Percentiles rank a stretch among this genome's conserved stretches.
Conservation (phyloP, 2,888 invertebrate genomes). For the Hyalella azteca region DNA sequence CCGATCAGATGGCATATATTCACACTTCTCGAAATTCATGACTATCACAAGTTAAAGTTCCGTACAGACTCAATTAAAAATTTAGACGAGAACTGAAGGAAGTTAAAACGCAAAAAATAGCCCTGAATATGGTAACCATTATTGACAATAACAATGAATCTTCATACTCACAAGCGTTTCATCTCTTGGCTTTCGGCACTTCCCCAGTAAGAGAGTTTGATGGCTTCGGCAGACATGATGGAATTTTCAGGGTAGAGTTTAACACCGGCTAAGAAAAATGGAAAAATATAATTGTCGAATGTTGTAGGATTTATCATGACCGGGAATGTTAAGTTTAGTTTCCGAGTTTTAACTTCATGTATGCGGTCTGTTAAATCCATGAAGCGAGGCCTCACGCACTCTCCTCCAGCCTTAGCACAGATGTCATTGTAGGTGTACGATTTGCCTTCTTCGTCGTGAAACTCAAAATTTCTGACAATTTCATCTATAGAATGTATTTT, state of each 20-base stretch:
- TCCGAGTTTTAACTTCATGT: slow-evolving; percentile 79
- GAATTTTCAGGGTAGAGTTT: slow-evolving; percentile 86
- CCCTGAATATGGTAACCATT: no score
- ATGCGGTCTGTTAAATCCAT: slow-evolving; percentile 82
- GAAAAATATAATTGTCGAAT: slow-evolving; percentile 85
- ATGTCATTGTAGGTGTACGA: slow-evolving; percentile 84
- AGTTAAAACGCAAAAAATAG: no score
- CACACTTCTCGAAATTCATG: no score
- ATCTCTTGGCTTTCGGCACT: slow-evolving; percentile 83
- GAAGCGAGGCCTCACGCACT: slow-evolving; percentile 85
- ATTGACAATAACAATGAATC: no score
- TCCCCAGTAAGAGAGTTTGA: slow-evolving; percentile 81
- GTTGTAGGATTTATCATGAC: slow-evolving; percentile 88
- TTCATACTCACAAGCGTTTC: slow-evolving; percentile 72
- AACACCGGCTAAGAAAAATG: slow-evolving; percentile 86
- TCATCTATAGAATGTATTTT: slow-evolving; percentile 77
- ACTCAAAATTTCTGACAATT: not conserved
- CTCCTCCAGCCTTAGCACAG: slow-evolving; percentile 83
- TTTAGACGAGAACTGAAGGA: no score
- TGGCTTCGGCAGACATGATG: slow-evolving; percentile 81
- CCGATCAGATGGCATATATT: no score
- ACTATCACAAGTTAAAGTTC: no score
- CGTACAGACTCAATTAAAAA: no score
- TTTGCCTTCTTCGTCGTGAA: slow-evolving; percentile 66
- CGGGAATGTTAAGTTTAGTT: slow-evolving; percentile 83